phyloP scores from a whole-genome alignment of 2,888 invertebrate genomes.

The Eristalis arbustorum region DNA sequence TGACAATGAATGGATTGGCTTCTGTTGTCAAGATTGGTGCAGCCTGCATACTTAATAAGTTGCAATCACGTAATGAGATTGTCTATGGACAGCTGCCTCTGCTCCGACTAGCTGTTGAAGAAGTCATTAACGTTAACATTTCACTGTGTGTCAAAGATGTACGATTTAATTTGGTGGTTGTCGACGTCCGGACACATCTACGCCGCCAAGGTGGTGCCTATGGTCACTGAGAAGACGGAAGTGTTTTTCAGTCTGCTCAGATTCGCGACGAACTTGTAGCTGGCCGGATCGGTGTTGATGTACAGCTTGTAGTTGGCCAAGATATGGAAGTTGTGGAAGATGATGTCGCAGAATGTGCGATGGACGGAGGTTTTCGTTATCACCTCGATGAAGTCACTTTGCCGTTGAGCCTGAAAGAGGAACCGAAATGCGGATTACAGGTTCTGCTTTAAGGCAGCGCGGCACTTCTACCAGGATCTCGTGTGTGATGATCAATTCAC shows the following conservation, averaged over 20 bases:
- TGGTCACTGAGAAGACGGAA: neutral
- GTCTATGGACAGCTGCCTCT: too few relatives aligned
- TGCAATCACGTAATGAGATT: too few relatives aligned
- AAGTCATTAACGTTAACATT: conserved; percentile 72
- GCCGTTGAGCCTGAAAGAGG: conserved; percentile 64
- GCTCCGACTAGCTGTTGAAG: conserved; percentile 66
- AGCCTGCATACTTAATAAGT: too few relatives aligned
- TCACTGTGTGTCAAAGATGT: conserved; percentile 73
- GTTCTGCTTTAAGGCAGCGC: too few relatives aligned
- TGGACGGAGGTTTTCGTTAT: conserved; percentile 66
- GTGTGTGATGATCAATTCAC: conserved; percentile 44
- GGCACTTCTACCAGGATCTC: conserved; percentile 13
- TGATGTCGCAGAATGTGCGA: conserved; percentile 71
- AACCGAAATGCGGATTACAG: neutral
- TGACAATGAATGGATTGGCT: too few relatives aligned
- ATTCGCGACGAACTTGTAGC: conserved; percentile 29
- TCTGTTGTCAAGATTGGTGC: too few relatives aligned
- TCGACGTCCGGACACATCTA: conserved; percentile 72
- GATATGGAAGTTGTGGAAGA: conserved; percentile 71
- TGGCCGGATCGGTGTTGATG: conserved; percentile 28
- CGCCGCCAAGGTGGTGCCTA: conserved; percentile 45
- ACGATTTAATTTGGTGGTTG: conserved; percentile 62
- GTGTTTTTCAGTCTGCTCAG: conserved; percentile 23
- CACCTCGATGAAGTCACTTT: conserved; percentile 70
- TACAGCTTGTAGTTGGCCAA: conserved; percentile 66